Evolutionary conservation across 2,888 invertebrate genomes (phyloP), one percentile per base, ranked within the genome.

Genomic region (Holacanthella duospinosa): DNA sequence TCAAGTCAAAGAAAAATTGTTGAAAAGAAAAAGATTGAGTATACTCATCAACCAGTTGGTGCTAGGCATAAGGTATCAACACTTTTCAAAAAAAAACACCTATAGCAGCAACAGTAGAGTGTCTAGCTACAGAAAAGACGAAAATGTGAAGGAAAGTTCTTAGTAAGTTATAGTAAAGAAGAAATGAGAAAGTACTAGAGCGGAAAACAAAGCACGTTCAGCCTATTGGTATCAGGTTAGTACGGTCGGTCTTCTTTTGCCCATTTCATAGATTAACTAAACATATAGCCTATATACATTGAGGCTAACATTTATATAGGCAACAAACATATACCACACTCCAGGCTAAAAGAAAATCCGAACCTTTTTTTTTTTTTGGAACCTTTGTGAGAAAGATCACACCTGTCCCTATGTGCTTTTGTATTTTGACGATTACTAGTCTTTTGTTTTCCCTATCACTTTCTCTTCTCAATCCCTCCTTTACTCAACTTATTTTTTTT

Each of bases 251-350:
- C 62, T 54, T 54, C 53, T 57, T 62, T 61, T 55, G 57, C 36
- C 59, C 59, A 59, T 43, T 62, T 65, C 66, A 66, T 66, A 63
- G 65, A 65, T 66, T 66, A 68, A 53, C 66, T 64, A 63, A 66
- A 63, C 65, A 64, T 63, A 64, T 53, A 48, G 62, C 62, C 36
- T 36, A 36, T 36, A 36, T 36, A 36, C 9, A 36, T 36, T 36
- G 9, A 36, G 36, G 16, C 6, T 9, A 36, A 36, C 36, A 36
- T 9, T 36, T 6, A 36, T 9, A 16, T 9, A 36, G 26, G 53
- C 43, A 55, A 60, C n/a, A n/a, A n/a, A n/a, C n/a, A n/a, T n/a
- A n/a, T n/a, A n/a, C n/a, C n/a, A n/a, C n/a, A n/a, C n/a, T n/a
- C n/a, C n/a, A n/a, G n/a, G n/a, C n/a, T n/a, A n/a, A n/a, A n/a